Evolutionary conservation across 1,140 invertebrate species (phyloP).

Genomic region (Drosophila fuyamai): DNA sequence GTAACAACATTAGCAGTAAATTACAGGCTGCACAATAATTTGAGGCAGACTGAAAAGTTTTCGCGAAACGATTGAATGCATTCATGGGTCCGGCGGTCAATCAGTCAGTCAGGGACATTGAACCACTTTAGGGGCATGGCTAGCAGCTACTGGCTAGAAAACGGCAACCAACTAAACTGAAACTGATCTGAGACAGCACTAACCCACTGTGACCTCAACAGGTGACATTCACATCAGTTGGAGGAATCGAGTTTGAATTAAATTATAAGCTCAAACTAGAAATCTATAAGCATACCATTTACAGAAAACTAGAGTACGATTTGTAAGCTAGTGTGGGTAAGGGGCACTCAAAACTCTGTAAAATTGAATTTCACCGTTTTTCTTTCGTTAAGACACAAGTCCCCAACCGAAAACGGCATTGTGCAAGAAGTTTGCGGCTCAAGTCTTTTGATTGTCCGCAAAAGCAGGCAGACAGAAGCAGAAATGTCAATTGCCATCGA

Average conservation of each 20-base stretch:
- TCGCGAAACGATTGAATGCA: slow-evolving; percentile 67
- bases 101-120: slow-evolving; percentile 71
- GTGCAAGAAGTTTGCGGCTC: slow-evolving; percentile 47
- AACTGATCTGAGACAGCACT: slow-evolving; percentile 24
- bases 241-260: slow-evolving; percentile 47
- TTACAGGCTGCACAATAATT: slow-evolving; percentile 55
- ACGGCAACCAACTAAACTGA: slow-evolving; percentile 6
- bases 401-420: slow-evolving; percentile 5
- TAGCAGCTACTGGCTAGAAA: slow-evolving; percentile 28
- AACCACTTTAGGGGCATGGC: slow-evolving; percentile 69
- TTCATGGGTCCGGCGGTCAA: slow-evolving; percentile 38
- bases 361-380: neutral
- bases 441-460: slow-evolving; percentile 48
- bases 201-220: slow-evolving; percentile 53
- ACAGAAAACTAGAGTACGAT: slow-evolving; percentile 42
- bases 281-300: slow-evolving; percentile 37
- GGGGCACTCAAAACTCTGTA: neutral
- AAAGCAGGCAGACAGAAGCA: slow-evolving; percentile 18
- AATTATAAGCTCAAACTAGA: slow-evolving; percentile 51
- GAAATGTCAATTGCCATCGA: slow-evolving; percentile 48
- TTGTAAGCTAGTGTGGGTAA: neutral
- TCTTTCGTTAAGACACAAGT: slow-evolving; percentile 22
- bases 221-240: slow-evolving; percentile 53
- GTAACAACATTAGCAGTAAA: slow-evolving; percentile 37
- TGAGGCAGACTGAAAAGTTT: slow-evolving; percentile 27